These are phyloP conservation scores for Ophonus ardosiacus DNA, from an alignment of 2,888 invertebrate genomes.

Conservation along the genomic window DNA sequence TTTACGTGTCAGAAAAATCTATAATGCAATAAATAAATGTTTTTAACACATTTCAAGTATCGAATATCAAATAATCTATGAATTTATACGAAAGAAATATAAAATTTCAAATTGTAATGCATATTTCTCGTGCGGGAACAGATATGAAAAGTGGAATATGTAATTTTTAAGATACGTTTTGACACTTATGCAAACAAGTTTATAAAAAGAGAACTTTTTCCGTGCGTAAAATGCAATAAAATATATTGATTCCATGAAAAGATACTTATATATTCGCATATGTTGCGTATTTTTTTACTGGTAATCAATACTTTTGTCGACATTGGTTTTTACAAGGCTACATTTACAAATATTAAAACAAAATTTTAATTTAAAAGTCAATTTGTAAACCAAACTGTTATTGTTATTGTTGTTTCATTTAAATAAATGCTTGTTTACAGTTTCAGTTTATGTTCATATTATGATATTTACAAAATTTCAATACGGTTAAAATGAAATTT, in stretches of 20 bases:
- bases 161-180: neutral
- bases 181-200: neutral
- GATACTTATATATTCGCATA: neutral
- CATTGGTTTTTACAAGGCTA: neutral
- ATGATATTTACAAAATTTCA: no score
- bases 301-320: neutral
- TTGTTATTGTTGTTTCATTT: neutral
- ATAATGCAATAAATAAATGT: neutral
- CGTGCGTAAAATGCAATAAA: neutral
- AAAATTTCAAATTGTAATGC: neutral
- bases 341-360: neutral
- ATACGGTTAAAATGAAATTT: no score
- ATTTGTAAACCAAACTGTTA: neutral
- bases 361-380: neutral
- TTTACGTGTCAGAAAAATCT: neutral
- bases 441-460: neutral
- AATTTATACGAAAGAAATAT: neutral
- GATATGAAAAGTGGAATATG: neutral
- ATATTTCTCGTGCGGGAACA: neutral
- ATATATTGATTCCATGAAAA: slow-evolving; percentile 1
- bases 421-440: neutral
- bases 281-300: slow-evolving; percentile 10
- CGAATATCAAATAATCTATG: neutral
- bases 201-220: neutral
- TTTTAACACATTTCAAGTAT: neutral